These are phyloP conservation scores for Stenotaenia linearis DNA, from an alignment of 2,888 invertebrate genomes.

Conservation along the genomic window DNA sequence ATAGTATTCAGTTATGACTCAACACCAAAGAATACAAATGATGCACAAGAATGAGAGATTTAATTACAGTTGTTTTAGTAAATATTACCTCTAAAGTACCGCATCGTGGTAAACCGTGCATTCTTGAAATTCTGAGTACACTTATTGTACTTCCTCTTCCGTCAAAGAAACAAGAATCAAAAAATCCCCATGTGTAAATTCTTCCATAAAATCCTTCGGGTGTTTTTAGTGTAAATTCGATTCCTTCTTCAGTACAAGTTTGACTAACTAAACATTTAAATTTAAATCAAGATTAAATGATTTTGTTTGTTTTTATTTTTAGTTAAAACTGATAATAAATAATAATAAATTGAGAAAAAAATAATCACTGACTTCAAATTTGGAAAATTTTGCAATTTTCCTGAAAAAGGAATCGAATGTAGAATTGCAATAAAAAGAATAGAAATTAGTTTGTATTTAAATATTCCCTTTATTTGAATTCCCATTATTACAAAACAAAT, in stretches of 20 bases:
- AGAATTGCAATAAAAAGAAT: background rate
- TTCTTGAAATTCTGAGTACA: constrained; percentile 69
- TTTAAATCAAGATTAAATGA: background rate
- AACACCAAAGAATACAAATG: background rate
- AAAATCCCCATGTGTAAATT: constrained; percentile 86
- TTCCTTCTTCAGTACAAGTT: constrained; percentile 86
- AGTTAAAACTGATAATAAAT: too few species aligned
- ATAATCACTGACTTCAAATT: background rate
- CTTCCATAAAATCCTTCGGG: constrained; percentile 84
- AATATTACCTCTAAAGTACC: constrained; percentile 70
- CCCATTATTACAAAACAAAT: background rate
- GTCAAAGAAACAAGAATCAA: constrained; percentile 83
- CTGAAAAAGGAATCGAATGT: background rate
- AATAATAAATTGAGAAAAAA: background rate
- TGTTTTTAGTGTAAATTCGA: constrained; percentile 83
- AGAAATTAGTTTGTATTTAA: background rate
- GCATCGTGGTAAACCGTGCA: constrained; percentile 89
- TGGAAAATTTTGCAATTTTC: background rate
- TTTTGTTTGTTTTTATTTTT: too few species aligned
- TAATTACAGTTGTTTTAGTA: background rate
- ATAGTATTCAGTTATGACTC: background rate
- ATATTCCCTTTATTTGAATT: constrained; percentile 9
- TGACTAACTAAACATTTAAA: constrained; percentile 65
- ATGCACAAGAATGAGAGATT: too few species aligned
- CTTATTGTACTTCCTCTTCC: constrained; percentile 81